Conservation (phyloP, 2,113 vertebrate genomes). For the Dermatemys mawii region DNA sequence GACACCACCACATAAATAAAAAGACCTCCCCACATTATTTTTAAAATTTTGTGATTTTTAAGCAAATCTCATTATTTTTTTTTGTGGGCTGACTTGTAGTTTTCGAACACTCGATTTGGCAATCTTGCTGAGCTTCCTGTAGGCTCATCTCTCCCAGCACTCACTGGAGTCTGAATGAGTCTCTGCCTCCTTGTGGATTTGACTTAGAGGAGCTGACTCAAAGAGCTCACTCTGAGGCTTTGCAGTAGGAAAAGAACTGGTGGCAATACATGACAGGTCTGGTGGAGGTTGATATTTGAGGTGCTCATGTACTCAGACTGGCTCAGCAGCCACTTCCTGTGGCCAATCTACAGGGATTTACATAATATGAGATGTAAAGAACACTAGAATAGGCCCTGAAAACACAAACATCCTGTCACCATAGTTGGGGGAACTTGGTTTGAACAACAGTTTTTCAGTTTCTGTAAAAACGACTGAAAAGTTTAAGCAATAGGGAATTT, state of each 20-base stretch:
- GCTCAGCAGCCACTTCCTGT: neutral
- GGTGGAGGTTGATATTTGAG: neutral
- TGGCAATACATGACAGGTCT: neutral
- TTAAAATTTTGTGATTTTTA: neutral
- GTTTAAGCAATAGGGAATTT: neutral
- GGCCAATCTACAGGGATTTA: no score
- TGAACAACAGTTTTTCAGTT: neutral
- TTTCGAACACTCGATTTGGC: neutral
- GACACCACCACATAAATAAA: neutral
- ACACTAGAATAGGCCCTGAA: neutral
- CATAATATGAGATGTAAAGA: rapidly evolving
- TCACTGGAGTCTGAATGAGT: neutral
- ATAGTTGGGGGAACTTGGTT: neutral
- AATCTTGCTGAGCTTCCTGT: neutral
- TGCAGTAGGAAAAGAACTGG: neutral
- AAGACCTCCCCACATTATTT: neutral
- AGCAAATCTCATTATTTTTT: neutral
- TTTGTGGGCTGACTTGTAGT: neutral
- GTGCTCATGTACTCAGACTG: rapidly evolving
- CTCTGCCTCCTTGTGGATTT: neutral
- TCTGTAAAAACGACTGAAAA: neutral
- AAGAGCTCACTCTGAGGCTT: neutral
- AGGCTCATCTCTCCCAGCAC: neutral
- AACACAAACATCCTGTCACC: neutral
- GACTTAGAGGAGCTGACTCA: neutral